phyloP scores from a whole-genome alignment of 2,888 invertebrate genomes.

The Protodeltote pygarga region DNA sequence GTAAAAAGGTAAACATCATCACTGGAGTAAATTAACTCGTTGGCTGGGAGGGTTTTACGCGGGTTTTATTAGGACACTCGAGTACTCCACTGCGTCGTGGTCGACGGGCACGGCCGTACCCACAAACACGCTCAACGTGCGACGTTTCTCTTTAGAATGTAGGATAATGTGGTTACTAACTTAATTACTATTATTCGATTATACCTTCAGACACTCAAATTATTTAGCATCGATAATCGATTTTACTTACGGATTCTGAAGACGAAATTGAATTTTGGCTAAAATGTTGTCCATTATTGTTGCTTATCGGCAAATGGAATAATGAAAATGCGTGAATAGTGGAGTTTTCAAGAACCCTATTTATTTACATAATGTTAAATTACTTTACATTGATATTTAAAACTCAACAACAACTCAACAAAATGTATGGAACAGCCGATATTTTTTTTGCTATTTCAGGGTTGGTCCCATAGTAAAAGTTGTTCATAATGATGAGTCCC shows the following conservation, averaged over 20 bases:
- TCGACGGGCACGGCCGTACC: conserved; percentile 1
- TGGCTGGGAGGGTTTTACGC: conserved; percentile 50
- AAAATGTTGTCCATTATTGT: no score
- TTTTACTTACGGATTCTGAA: background rate
- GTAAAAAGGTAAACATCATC: conserved; percentile 59
- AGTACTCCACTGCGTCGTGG: conserved; percentile 4
- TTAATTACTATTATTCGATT: conserved; percentile 17
- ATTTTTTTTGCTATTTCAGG: no score
- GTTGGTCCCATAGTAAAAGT: no score
- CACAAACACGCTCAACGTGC: conserved; percentile 12
- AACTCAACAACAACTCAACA: no score
- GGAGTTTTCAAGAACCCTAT: no score
- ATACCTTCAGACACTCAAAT: background rate
- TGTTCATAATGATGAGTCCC: no score
- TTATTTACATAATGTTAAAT: no score
- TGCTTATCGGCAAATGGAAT: no score
- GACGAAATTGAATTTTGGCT: background rate
- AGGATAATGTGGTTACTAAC: conserved; percentile 13
- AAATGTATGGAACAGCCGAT: no score
- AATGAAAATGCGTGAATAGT: no score
- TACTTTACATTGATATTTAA: no score
- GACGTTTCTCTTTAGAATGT: conserved; percentile 12
- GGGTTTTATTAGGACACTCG: conserved; percentile 57
- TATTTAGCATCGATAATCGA: background rate
- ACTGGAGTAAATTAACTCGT: conserved; percentile 59